Evolutionary conservation across 1,140 invertebrate species (phyloP), one percentile per base, ranked within the genome.

Genomic region (Cydia strobilella): DNA sequence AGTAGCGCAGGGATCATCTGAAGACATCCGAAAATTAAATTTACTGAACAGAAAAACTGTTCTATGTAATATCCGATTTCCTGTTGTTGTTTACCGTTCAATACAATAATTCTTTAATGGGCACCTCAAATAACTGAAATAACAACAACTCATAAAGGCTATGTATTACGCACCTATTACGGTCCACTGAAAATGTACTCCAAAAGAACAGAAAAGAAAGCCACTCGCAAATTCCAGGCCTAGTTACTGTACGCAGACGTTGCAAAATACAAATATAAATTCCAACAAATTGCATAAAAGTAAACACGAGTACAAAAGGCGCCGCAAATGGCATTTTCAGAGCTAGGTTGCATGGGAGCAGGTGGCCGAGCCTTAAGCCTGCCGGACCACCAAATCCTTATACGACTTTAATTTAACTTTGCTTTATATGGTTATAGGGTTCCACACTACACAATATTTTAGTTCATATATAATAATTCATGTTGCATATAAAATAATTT

Each of bases 371-470:
- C 82, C 84, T 83, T 87, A 87, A 90, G 87, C 88, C 84, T 73
- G 76, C 82, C 82, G 82, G 73, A 13, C 83, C 86, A 20, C 81
- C 84, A 85, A 88, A 90, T 90, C 89, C 88, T 84, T 82, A 85
- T 87, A 81, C 83, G 86, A 90, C 84, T 92, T 91, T 91, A 90
- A 92, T 92, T 92, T 92, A 92, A 92, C 87, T 92, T 92, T 81
- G 85, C 84, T 86, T 79, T 81, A 84, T 81, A 85, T 85, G 85
- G 83, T 90, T 54, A 84, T 81, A 85, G 86, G 85, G 83, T 90
- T 54, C 9, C 13, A 45, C 42, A 15, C 5, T 13, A 42, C 39
- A 42, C 9, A 0, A 42, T 39, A 39, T 42, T 10, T 10, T 42
- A 12, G 39, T 10, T 12, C 39, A 42, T 12, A n/a, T n/a, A n/a